phyloP scores from a whole-genome alignment of 1,140 invertebrate genomes.

The Drosophila kanapiae region DNA sequence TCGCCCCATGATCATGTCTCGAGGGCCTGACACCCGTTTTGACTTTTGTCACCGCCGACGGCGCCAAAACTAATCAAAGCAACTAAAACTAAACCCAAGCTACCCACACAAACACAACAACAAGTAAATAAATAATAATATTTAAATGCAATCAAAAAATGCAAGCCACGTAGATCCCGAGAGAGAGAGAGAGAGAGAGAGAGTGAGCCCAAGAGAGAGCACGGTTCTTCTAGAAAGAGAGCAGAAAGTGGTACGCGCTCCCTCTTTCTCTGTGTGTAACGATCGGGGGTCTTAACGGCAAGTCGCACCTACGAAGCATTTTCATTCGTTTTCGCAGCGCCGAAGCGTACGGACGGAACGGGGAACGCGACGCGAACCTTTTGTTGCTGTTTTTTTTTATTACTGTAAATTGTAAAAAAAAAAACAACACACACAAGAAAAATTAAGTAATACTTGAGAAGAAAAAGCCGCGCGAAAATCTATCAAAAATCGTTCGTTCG shows the following conservation, averaged over 20 bases:
- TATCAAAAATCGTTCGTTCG: conserved; percentile 27
- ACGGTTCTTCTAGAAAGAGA: conserved; percentile 21
- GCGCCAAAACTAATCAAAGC: conserved; percentile 52
- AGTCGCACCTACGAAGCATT: conserved; percentile 59
- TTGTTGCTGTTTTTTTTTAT: conserved; percentile 41
- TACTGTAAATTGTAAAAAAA: conserved; percentile 22
- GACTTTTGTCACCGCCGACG: conserved; percentile 47
- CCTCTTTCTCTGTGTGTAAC: conserved; percentile 23
- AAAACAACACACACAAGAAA: conserved; percentile 3
- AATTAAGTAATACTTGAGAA: conserved; percentile 39
- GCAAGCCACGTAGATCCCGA: conserved; percentile 33
- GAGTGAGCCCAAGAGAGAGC: conserved; percentile 3
- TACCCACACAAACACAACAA: neutral
- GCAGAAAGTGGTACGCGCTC: neutral
- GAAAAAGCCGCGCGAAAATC: conserved; percentile 27
- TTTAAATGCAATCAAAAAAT: conserved; percentile 48
- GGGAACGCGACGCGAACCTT: conserved; percentile 40
- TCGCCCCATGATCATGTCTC: conserved; percentile 41
- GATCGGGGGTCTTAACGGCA: conserved; percentile 56
- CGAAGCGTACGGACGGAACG: conserved; percentile 57
- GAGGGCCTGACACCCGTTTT: conserved; percentile 41
- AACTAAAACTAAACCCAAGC: conserved; percentile 10
- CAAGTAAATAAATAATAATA: conserved; percentile 9
- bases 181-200: neutral
- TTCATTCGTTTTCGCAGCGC: conserved; percentile 68